Evolutionary conservation across 2,113 vertebrate genomes (phyloP).

Genomic region (Mungos mungo): DNA sequence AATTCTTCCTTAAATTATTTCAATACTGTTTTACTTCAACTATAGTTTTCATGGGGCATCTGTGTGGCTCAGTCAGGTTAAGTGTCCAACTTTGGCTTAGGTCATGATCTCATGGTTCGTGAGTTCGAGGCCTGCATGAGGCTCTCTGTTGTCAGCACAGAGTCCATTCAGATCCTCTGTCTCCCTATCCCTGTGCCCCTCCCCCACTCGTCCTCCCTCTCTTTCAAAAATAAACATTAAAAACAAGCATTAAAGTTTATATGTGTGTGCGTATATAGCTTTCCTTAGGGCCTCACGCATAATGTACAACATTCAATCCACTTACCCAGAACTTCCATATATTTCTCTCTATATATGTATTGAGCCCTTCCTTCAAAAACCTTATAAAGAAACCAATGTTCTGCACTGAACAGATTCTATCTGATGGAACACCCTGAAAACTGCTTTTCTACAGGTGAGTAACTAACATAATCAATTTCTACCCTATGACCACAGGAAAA

Average conservation of each 20-base stretch:
- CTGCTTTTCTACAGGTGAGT: not conserved
- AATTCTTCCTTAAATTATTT: not conserved
- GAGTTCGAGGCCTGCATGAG: too few species aligned
- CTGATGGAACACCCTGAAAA: not conserved
- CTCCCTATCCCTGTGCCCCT: too few species aligned
- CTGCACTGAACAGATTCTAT: not conserved
- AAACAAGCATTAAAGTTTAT: too few species aligned
- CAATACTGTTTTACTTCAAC: not conserved
- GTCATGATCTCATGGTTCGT: too few species aligned
- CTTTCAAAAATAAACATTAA: too few species aligned
- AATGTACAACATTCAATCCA: slow-evolving; percentile 16
- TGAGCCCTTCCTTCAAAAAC: not conserved
- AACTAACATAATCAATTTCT: not conserved
- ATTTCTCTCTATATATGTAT: not conserved
- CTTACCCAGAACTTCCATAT: not conserved
- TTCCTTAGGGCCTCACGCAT: not conserved
- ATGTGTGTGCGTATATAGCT: not conserved
- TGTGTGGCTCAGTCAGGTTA: too few species aligned
- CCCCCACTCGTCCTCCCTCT: too few species aligned
- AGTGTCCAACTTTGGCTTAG: too few species aligned
- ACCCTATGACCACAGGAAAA: not conserved
- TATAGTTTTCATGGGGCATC: too few species aligned
- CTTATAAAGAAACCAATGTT: not conserved
- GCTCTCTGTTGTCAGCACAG: too few species aligned
- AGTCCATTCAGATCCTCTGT: too few species aligned